These are phyloP conservation scores for Oreochromis niloticus DNA, from an alignment of 2,113 vertebrate species.

Conservation along the genomic window DNA sequence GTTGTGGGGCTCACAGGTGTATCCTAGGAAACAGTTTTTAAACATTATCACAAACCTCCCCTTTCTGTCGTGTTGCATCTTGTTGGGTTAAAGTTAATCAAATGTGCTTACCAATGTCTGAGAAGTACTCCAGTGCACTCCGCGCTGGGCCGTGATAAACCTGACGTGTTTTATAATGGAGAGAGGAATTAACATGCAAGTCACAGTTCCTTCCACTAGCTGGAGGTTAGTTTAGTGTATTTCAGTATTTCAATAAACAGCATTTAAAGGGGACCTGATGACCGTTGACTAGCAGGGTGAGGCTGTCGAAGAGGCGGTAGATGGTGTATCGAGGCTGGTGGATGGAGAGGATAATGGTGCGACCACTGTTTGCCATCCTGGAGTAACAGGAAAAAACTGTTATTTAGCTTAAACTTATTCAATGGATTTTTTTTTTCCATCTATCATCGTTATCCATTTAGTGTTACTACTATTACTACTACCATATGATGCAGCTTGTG, in stretches of 20 bases:
- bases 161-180: slow-evolving; percentile 44
- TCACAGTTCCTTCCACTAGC: background rate
- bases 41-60: background rate
- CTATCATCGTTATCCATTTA: background rate
- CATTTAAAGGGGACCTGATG: slow-evolving; percentile 29
- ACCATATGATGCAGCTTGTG: background rate
- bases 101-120: slow-evolving; percentile 69
- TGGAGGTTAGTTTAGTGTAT: background rate
- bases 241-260: background rate
- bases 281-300: slow-evolving; percentile 63
- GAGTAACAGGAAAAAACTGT: background rate
- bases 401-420: background rate
- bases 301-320: slow-evolving; percentile 83
- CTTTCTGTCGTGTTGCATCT: rapidly evolving
- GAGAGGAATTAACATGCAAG: background rate
- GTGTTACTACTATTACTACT: background rate
- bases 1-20: slow-evolving; percentile 86
- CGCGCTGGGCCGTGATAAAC: slow-evolving; percentile 84
- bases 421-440: background rate
- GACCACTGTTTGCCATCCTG: slow-evolving; percentile 82
- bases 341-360: slow-evolving; percentile 92
- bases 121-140: slow-evolving; percentile 79
- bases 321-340: slow-evolving; percentile 94
- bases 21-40: slow-evolving; percentile 71
- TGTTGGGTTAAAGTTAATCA: background rate